Evolutionary conservation across 2,888 invertebrate species (phyloP), one percentile per base, ranked within the genome.

Genomic region (Synergus itoensis): DNA sequence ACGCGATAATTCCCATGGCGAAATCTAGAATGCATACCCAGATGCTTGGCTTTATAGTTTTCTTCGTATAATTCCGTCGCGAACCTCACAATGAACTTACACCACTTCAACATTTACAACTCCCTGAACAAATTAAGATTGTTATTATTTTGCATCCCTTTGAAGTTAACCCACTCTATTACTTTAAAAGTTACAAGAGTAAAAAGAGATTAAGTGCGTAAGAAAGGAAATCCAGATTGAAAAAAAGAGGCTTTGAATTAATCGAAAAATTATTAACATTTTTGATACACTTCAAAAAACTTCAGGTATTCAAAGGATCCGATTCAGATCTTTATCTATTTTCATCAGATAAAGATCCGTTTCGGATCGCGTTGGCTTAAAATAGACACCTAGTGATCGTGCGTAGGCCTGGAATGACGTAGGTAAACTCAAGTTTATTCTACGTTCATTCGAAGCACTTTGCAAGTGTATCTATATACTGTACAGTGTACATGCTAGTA

Each of bases 361-460:
- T 28, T 28, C 28, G 18, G 57, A 73, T 79, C 78, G 73, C 73
- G 67, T 77, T 83, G 83, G 81, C 81, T 83, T 83, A 83, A 80
- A 79, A 81, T 77, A 79, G 53, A 75, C 77, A 78, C 80, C 82
- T 78, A 77, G 83, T 82, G 82, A 82, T 80, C 57, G 80, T 76
- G 81, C 79, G 83, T 83, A 78, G 83, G 81, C 69, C 77, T 81
- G 53, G 65, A 78, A 80, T 81, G 82, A 79, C 80, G 81, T 77
- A 62, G 69, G 75, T 78, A 80, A 82, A 77, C 45, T 78, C 45
- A 75, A 79, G 45, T 81, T 82, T 82, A 81, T 81, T 82, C 73
- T 79, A 69, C 76, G 76, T 78, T 63, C 73, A 79, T 53, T 73
- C n/a, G n/a, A 53, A 73, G 53, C 36, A 73, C 73, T 73, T 73